Percentiles rank a stretch among this genome's conserved stretches.
phyloP scores from a whole-genome alignment of 1,140 invertebrate genomes.

The Heliconius eleuchia region DNA sequence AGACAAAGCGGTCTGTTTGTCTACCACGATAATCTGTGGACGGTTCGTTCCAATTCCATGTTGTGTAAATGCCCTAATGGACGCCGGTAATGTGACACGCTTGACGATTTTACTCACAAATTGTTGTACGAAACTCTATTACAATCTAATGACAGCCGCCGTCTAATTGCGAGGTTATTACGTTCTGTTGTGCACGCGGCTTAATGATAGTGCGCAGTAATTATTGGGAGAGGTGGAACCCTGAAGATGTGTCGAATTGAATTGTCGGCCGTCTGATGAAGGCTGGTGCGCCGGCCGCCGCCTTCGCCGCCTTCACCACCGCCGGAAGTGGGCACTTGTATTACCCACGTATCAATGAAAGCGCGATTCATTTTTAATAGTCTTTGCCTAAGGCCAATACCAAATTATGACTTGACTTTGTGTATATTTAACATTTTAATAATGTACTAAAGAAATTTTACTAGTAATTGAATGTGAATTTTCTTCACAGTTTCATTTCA shows the following conservation, averaged over 20 bases:
- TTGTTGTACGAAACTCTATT: constrained; percentile 78
- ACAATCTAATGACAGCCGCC: constrained; percentile 77
- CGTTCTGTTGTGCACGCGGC: constrained; percentile 72
- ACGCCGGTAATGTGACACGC: constrained; percentile 79
- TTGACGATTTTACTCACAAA: constrained; percentile 81
- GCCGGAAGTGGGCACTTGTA: constrained; percentile 56
- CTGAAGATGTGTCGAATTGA: constrained; percentile 80
- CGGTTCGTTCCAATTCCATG: constrained; percentile 79
- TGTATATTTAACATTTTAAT: constrained; percentile 25
- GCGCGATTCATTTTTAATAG: constrained; percentile 69
- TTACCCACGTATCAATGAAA: constrained; percentile 62
- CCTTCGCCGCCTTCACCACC: constrained; percentile 17
- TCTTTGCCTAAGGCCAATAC: constrained; percentile 41
- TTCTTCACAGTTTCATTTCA: not conserved
- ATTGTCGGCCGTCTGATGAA: constrained; percentile 53
- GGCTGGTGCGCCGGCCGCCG: constrained; percentile 22
- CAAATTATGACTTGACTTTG: constrained; percentile 47
- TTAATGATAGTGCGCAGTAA: constrained; percentile 74
- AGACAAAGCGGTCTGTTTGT: constrained; percentile 78
- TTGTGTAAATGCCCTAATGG: constrained; percentile 81
- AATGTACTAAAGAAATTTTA: constrained; percentile 5
- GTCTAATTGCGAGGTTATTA: constrained; percentile 80
- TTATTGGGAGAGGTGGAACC: constrained; percentile 78
- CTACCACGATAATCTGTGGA: constrained; percentile 80
- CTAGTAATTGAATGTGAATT: too few species aligned